Conservation (phyloP, 2,888 invertebrate species). For the Rhaphigaster nebulosa region DNA sequence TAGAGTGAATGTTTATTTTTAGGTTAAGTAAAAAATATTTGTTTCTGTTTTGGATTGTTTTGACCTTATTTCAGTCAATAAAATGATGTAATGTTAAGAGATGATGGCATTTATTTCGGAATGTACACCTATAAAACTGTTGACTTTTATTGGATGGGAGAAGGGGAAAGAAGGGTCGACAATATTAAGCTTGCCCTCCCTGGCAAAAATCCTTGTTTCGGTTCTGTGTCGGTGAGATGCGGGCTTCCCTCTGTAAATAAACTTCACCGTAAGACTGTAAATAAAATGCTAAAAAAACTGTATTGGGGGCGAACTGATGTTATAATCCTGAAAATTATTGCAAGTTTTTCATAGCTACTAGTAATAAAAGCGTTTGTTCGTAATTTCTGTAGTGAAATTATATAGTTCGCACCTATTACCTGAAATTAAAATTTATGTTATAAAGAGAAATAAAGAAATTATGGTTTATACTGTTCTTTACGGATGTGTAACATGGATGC, state of each 20-base stretch:
- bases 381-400: not conserved
- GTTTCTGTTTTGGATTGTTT: too few species aligned
- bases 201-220: too few species aligned
- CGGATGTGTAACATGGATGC: too few species aligned
- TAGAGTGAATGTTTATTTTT: too few species aligned
- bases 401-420: not conserved
- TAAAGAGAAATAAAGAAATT: not conserved
- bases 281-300: not conserved
- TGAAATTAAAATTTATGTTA: not conserved
- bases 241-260: not conserved
- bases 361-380: not conserved
- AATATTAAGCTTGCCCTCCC: too few species aligned
- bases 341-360: not conserved
- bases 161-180: too few species aligned
- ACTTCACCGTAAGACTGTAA: not conserved
- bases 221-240: not conserved
- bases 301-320: not conserved
- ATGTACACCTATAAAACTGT: too few species aligned
- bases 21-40: too few species aligned
- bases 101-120: too few species aligned
- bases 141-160: too few species aligned
- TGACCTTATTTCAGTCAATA: too few species aligned
- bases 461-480: not conserved
- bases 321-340: not conserved
- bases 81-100: too few species aligned